These are phyloP conservation scores for Neomonachus schauinslandi DNA, from an alignment of 2,113 vertebrate species.

Conservation along the genomic window DNA sequence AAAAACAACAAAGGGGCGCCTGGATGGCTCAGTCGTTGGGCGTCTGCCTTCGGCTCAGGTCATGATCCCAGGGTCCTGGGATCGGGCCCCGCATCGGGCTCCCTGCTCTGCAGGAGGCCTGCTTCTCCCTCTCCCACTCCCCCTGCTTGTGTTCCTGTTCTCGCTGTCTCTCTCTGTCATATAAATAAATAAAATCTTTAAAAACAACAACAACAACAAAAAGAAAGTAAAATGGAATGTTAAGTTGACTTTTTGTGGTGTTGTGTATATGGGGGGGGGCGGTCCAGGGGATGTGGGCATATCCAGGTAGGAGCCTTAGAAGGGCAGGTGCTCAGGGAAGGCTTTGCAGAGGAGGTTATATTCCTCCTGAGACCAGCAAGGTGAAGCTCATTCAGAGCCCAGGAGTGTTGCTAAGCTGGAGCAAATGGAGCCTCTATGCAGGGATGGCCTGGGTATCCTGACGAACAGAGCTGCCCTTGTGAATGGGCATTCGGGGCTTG, in stretches of 20 bases:
- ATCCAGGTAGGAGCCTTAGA: background rate
- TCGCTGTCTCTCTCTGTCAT: no score
- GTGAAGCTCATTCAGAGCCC: background rate
- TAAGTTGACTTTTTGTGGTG: fast-evolving
- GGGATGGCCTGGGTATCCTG: background rate
- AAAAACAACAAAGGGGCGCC: no score
- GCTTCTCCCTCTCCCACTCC: no score
- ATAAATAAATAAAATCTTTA: no score
- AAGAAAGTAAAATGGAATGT: background rate
- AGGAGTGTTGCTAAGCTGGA: background rate
- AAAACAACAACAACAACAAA: no score
- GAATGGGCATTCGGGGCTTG: background rate
- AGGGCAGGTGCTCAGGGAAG: background rate
- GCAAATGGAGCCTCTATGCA: background rate
- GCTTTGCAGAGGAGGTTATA: background rate
- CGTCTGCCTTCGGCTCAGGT: no score
- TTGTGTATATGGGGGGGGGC: fast-evolving
- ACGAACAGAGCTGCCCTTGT: background rate
- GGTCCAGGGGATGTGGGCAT: background rate
- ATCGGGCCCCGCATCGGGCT: no score
- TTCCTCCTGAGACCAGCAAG: background rate
- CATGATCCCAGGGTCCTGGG: no score
- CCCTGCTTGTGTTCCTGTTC: no score
- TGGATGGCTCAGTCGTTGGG: no score
- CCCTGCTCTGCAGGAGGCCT: no score